phyloP scores from a whole-genome alignment of 1,140 invertebrate genomes.

The Cyclina sinensis region DNA sequence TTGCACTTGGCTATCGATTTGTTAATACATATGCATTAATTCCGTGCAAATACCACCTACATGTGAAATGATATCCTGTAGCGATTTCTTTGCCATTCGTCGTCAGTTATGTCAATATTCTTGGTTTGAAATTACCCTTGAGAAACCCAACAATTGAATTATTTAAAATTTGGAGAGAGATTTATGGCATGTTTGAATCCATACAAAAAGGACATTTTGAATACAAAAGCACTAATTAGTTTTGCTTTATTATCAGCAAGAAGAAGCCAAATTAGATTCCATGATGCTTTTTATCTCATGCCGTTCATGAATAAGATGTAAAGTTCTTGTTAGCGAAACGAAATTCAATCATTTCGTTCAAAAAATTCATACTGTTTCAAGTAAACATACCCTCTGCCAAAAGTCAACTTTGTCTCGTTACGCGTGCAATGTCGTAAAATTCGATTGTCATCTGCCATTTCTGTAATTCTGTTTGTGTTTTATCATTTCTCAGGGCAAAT shows the following conservation, averaged over 20 bases:
- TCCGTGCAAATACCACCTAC: too few relatives aligned
- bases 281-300: background rate
- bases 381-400: background rate
- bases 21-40: too few relatives aligned
- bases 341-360: background rate
- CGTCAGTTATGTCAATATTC: too few relatives aligned
- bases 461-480: background rate
- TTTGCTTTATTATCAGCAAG: background rate
- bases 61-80: too few relatives aligned
- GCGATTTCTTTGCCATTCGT: too few relatives aligned
- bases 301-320: background rate
- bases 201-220: background rate
- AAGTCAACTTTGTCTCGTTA: background rate
- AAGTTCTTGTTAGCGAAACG: background rate
- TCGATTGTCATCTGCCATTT: background rate
- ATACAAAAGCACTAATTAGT: background rate
- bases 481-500: background rate
- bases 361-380: background rate
- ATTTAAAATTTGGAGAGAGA: background rate
- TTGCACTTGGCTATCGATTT: too few relatives aligned
- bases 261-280: background rate
- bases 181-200: background rate
- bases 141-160: background rate
- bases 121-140: too few relatives aligned
- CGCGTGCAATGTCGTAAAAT: background rate